Percentiles rank a stretch among this genome's conserved stretches.
These are phyloP conservation scores for Nyctereutes procyonoides DNA, from an alignment of 2,113 vertebrate genomes.

Conservation along the genomic window DNA sequence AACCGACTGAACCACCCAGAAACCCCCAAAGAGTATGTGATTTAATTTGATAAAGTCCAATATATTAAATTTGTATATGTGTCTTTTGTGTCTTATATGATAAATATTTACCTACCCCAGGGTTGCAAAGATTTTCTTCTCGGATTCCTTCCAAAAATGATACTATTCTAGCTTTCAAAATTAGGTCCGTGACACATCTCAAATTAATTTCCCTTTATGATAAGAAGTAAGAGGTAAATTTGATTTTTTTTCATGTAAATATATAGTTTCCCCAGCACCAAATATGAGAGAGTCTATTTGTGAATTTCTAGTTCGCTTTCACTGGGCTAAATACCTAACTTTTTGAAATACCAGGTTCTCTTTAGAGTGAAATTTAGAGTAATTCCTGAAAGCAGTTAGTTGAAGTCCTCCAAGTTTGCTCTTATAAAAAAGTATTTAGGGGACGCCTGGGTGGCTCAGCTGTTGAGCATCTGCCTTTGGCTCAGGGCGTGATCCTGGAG, in stretches of 20 bases:
- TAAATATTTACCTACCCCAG: not conserved
- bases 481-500: too few relatives aligned
- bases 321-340: not conserved
- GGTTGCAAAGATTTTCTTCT: not conserved
- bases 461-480: too few relatives aligned
- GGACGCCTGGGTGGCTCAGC: too few relatives aligned
- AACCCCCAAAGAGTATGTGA: not conserved
- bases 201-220: not conserved
- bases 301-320: not conserved
- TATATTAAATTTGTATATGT: not conserved
- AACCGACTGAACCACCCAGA: not conserved
- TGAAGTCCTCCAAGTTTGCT: not conserved
- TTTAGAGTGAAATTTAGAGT: not conserved
- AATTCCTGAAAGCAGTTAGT: not conserved
- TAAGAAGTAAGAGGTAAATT: not conserved
- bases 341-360: not conserved
- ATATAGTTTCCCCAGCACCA: not conserved
- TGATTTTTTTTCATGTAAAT: not conserved
- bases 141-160: not conserved
- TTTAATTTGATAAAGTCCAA: slow-evolving; percentile 4
- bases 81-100: not conserved
- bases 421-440: not conserved
- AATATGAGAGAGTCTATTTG: not conserved
- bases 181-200: not conserved
- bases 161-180: not conserved